Conservation (phyloP, 2,888 invertebrate genomes). For the Sphaerophoria taeniata region DNA sequence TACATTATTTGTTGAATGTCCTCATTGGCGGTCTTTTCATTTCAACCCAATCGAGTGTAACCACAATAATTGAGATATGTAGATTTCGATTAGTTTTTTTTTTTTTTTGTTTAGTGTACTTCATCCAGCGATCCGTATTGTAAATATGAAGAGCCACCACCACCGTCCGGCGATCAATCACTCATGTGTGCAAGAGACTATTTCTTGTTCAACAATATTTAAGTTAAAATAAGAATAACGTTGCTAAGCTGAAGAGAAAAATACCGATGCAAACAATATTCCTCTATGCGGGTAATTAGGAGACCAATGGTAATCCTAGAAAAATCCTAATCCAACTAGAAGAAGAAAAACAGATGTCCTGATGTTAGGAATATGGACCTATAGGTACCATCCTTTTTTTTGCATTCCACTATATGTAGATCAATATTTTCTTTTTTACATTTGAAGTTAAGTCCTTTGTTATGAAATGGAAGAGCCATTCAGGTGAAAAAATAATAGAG, state of each 20-base stretch:
- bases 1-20: no score
- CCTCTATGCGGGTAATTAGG: slow-evolving; percentile 50
- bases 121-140: neutral
- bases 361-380: neutral
- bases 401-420: slow-evolving; percentile 6
- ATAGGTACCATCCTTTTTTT: slow-evolving; percentile 18
- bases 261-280: slow-evolving; percentile 21
- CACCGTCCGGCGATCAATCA: slow-evolving; percentile 61
- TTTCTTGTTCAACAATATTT: slow-evolving; percentile 25
- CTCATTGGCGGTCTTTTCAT: no score
- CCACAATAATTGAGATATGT: no score
- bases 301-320: slow-evolving; percentile 45
- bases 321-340: slow-evolving; percentile 35
- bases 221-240: slow-evolving; percentile 8
- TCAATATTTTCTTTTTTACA: neutral
- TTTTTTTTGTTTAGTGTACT: neutral
- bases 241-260: slow-evolving; percentile 16
- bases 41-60: no score
- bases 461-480: slow-evolving; percentile 5
- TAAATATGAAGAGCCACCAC: slow-evolving; percentile 16
- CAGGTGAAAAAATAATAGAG: slow-evolving; percentile 35
- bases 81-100: no score
- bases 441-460: slow-evolving; percentile 4
- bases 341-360: slow-evolving; percentile 19
- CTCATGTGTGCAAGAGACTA: slow-evolving; percentile 54